These are phyloP conservation scores for Chondrilla cf. caribensis DNA, from an alignment of 37 sponge, comb jelly and placozoan species.

Conservation along the genomic window DNA sequence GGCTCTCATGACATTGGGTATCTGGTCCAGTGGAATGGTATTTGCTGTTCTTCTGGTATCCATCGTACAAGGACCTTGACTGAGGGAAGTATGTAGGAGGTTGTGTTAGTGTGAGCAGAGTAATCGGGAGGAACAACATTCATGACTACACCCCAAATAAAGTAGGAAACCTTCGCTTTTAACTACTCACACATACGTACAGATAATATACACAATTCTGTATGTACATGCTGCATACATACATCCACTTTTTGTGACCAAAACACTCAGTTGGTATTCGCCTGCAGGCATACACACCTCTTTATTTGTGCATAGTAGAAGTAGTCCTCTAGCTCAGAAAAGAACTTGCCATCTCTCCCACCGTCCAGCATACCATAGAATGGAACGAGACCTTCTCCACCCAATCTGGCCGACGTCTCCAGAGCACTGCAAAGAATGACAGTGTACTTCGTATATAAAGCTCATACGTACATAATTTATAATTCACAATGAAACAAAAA, in stretches of 20 bases:
- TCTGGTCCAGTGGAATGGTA: constrained; percentile 73
- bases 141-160: no score
- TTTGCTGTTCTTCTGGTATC: constrained; percentile 63
- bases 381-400: constrained; percentile 86
- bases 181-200: no score
- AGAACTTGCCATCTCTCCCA: constrained; percentile 90
- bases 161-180: no score
- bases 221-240: no score
- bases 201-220: no score
- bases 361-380: constrained; percentile 96
- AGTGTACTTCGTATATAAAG: no score
- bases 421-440: constrained; percentile 62
- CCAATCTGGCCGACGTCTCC: constrained; percentile 82
- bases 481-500: no score
- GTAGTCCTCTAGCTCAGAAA: constrained; percentile 88
- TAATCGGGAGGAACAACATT: no score
- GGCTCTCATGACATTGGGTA: constrained; percentile 94
- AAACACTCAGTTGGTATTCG: no score
- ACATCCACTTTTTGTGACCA: no score
- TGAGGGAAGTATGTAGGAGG: constrained; percentile 9
- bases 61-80: constrained; percentile 71
- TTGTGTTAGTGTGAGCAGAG: no score
- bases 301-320: constrained; percentile 98
- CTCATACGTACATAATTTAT: no score
- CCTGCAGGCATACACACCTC: constrained; percentile 42